A percentile compares a stretch with the other conserved stretches of the same genome.
Conservation (phyloP, 2,113 vertebrate species). For the Pelusios castaneus region DNA sequence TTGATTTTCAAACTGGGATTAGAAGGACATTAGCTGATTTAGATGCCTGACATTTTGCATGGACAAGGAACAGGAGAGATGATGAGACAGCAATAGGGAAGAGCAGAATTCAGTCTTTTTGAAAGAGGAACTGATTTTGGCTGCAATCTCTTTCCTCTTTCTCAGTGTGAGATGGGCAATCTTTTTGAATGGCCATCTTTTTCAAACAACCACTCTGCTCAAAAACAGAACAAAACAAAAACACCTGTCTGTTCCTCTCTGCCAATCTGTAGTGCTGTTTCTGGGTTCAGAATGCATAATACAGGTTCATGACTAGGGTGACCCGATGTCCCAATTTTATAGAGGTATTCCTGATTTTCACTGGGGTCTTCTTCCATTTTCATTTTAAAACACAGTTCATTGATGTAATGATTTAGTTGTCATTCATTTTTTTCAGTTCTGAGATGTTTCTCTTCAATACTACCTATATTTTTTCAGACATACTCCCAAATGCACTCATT, state of each 20-base stretch:
- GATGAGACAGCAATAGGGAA: neutral
- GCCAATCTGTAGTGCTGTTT: neutral
- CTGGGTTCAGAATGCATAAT: neutral
- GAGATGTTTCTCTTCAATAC: neutral
- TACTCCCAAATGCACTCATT: neutral
- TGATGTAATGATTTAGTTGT: neutral
- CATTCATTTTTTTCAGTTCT: neutral
- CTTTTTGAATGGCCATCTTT: neutral
- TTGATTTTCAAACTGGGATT: neutral
- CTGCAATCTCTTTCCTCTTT: neutral
- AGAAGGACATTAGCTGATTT: neutral
- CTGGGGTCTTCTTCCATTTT: neutral
- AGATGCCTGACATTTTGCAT: neutral
- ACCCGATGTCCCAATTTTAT: too few relatives aligned
- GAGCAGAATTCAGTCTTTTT: neutral
- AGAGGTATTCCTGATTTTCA: too few relatives aligned
- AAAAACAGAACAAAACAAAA: too few relatives aligned
- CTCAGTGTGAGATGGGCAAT: neutral
- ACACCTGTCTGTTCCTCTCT: neutral
- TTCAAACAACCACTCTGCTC: neutral
- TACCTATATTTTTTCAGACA: too few relatives aligned
- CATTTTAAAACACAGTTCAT: neutral
- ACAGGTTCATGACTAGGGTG: neutral
- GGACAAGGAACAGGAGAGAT: neutral
- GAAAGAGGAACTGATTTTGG: neutral